A percentile compares a stretch with the other conserved stretches of the same genome.
Evolutionary conservation across 2,113 vertebrate species (phyloP).

Genomic region (Anguilla japonica): DNA sequence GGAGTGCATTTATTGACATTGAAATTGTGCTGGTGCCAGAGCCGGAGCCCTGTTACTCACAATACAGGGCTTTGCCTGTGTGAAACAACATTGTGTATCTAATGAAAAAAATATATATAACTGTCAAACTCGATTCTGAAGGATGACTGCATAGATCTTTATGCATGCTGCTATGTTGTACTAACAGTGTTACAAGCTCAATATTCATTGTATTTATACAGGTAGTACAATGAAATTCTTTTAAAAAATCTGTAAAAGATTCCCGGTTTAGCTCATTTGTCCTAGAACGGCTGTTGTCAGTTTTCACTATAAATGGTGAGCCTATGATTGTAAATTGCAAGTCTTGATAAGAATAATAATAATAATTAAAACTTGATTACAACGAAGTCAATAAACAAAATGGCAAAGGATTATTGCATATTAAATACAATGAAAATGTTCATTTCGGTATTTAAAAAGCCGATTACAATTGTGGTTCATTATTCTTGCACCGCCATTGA

Average conservation of each 20-base stretch:
- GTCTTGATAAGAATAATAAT: not conserved
- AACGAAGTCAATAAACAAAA: not conserved
- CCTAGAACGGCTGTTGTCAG: not conserved
- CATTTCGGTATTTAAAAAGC: not conserved
- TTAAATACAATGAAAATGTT: not conserved
- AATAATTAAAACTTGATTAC: not conserved
- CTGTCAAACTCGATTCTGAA: not conserved
- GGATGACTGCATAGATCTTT: not conserved
- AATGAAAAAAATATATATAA: too few relatives aligned
- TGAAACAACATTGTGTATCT: too few relatives aligned
- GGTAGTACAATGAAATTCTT: not conserved
- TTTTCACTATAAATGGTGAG: not conserved
- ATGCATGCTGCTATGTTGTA: not conserved
- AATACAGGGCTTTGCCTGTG: too few relatives aligned
- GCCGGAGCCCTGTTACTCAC: too few relatives aligned
- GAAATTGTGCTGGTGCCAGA: too few relatives aligned
- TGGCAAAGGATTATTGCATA: not conserved
- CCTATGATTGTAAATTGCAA: not conserved
- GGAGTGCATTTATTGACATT: not conserved
- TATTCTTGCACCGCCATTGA: not conserved
- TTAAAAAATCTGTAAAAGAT: not conserved
- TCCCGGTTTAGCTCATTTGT: not conserved
- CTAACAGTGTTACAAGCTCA: not conserved
- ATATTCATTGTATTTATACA: not conserved
- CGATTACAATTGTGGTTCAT: not conserved